Percentiles rank a stretch among this genome's conserved stretches.
phyloP scores from a whole-genome alignment of 2,797 vertebrate species.

The Sylvia borin region DNA sequence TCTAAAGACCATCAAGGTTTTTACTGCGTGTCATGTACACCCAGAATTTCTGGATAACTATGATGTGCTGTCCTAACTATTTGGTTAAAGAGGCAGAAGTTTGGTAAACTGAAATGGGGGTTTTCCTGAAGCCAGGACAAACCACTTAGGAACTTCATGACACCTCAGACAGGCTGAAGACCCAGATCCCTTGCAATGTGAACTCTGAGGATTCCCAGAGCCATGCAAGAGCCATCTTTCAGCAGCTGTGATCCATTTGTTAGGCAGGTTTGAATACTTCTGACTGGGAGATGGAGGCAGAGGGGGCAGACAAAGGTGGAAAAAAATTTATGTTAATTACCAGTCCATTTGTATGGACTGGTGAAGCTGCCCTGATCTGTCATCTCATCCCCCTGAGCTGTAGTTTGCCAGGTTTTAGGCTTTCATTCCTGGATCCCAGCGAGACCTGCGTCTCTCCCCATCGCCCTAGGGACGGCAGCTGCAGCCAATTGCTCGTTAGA shows the following conservation, averaged over 20 bases:
- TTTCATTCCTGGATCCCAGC: slow-evolving; percentile 13
- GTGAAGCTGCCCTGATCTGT: slow-evolving; percentile 47
- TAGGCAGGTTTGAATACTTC: slow-evolving; percentile 9
- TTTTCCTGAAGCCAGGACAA: background rate
- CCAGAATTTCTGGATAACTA: background rate
- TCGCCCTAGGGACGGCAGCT: slow-evolving; percentile 70
- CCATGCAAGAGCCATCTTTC: slow-evolving; percentile 36
- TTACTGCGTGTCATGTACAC: background rate
- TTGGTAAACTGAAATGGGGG: background rate
- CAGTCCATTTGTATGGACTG: slow-evolving; percentile 44
- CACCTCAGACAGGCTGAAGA: background rate
- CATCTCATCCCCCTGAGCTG: background rate
- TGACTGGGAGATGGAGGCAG: background rate
- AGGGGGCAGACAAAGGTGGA: slow-evolving; percentile 18
- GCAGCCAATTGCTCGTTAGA: slow-evolving; percentile 62
- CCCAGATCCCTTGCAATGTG: background rate
- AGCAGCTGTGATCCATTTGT: slow-evolving; percentile 67
- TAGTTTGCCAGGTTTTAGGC: background rate
- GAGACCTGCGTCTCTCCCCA: background rate
- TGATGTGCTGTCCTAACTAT: background rate
- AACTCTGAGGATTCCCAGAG: background rate
- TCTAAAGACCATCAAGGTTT: background rate
- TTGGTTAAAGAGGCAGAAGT: background rate
- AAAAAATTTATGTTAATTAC: slow-evolving; percentile 1
- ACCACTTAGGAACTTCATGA: background rate